Percentiles rank a stretch among this genome's conserved stretches.
Conservation (phyloP, 2,797 vertebrate species). For the Cyclopterus lumpus region DNA sequence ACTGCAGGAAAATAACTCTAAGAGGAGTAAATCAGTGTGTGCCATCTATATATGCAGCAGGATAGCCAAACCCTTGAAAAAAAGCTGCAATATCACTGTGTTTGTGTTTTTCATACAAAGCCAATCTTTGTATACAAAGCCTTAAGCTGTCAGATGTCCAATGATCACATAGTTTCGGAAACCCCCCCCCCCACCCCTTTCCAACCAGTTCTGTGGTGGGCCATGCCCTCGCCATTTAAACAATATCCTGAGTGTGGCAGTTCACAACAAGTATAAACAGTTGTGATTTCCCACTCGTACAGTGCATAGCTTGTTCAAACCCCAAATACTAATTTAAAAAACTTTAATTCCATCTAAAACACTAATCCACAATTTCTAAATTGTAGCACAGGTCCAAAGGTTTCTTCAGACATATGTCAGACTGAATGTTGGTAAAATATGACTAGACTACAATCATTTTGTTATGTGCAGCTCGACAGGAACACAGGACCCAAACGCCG, state of each 20-base stretch:
- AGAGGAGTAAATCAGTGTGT: constrained; percentile 17
- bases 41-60: not conserved
- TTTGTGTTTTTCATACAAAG: not conserved
- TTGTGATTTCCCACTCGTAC: not conserved
- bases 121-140: not conserved
- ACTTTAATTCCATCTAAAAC: not conserved
- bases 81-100: not conserved
- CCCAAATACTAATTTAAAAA: not conserved
- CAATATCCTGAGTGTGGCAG: not conserved
- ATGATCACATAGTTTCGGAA: not conserved
- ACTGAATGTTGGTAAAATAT: not conserved
- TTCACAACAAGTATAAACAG: too few relatives aligned
- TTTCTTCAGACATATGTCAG: not conserved
- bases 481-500: too few relatives aligned
- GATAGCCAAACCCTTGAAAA: not conserved
- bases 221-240: not conserved
- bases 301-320: not conserved
- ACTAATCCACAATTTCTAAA: not conserved
- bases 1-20: not conserved
- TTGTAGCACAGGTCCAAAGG: not conserved
- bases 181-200: not conserved
- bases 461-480: too few relatives aligned
- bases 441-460: not conserved
- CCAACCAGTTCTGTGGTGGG: not conserved
- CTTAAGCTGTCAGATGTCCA: not conserved